A percentile compares a stretch with the other conserved stretches of the same genome.
Conservation (phyloP, 2,797 vertebrate genomes). For the Cetoscarus ocellatus region DNA sequence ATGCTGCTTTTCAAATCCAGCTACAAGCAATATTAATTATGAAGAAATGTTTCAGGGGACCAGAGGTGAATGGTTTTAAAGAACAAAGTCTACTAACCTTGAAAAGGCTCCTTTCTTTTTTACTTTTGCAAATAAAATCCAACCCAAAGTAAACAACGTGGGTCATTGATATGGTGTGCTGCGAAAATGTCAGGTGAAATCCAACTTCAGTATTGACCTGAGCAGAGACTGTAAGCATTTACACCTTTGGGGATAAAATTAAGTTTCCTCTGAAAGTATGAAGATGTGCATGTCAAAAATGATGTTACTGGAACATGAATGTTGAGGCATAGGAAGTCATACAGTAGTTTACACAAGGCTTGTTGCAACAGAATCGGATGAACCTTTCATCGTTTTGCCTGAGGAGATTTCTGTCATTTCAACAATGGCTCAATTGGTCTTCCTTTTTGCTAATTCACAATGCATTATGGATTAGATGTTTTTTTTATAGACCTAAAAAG, state of each 20-base stretch:
- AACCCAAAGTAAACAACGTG: neutral
- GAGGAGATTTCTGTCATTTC: too few species aligned
- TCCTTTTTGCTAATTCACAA: too few species aligned
- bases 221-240: conserved; percentile 6
- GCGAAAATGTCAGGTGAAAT: conserved; percentile 34
- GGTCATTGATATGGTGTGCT: neutral
- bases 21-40: too few species aligned
- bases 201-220: conserved; percentile 2
- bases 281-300: conserved; percentile 1
- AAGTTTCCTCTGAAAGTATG: neutral
- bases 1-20: neutral
- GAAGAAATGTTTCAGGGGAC: too few species aligned
- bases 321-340: too few species aligned
- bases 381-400: too few species aligned
- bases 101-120: neutral
- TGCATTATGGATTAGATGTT: too few species aligned
- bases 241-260: conserved; percentile 41
- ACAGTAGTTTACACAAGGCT: too few species aligned
- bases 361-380: too few species aligned
- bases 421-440: too few species aligned
- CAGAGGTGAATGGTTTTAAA: neutral
- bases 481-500: too few species aligned
- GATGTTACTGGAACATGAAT: conserved; percentile 32
- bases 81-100: conserved; percentile 1
- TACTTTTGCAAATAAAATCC: neutral